Percentiles rank a stretch among this genome's conserved stretches.
Evolutionary conservation across 2,113 vertebrate species (phyloP).

Genomic region (Psammodynastes pulverulentus): DNA sequence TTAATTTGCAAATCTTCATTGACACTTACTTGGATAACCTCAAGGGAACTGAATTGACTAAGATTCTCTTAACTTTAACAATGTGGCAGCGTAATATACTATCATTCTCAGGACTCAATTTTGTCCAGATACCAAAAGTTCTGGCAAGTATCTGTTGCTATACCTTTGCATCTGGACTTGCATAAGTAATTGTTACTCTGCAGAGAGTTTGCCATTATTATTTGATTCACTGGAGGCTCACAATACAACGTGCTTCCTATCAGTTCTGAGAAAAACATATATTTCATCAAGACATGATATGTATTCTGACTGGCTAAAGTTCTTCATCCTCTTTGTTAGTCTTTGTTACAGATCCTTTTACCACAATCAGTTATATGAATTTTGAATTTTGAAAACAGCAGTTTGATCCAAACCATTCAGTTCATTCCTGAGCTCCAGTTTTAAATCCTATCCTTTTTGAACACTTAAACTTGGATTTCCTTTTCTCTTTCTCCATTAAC

Average conservation of each 20-base stretch:
- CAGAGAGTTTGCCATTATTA: neutral
- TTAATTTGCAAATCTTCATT: neutral
- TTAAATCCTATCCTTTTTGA: neutral
- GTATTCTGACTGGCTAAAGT: neutral
- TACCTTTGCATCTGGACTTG: neutral
- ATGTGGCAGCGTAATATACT: neutral
- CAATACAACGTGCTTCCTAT: neutral
- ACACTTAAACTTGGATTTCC: neutral
- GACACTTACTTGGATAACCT: neutral
- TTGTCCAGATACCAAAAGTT: neutral
- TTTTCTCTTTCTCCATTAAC: slow-evolving; percentile 3
- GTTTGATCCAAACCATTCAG: neutral
- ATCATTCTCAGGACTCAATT: neutral
- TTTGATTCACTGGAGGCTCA: neutral
- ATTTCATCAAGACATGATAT: neutral
- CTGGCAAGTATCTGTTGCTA: neutral
- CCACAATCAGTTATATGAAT: neutral
- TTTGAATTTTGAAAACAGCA: slow-evolving; percentile 5
- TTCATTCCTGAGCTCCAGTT: neutral
- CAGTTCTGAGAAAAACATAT: neutral
- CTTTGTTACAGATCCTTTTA: neutral
- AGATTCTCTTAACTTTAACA: neutral
- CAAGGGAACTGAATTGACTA: neutral
- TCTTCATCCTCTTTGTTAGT: neutral
- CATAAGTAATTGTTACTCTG: neutral